phyloP scores from a whole-genome alignment of 2,797 vertebrate species.

The Pitangus sulphuratus region DNA sequence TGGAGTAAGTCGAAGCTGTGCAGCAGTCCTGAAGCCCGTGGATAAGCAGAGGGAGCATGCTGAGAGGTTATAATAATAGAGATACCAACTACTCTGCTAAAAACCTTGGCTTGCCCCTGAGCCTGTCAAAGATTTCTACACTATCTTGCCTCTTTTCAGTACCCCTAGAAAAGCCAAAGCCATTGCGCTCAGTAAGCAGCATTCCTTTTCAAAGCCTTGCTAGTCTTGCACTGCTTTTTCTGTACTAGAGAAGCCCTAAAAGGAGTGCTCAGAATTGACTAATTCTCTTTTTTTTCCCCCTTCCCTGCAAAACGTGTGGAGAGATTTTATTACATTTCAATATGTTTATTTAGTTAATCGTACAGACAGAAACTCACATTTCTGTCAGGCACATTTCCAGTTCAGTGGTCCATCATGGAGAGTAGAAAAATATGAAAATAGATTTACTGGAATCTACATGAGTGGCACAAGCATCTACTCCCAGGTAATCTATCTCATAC shows the following conservation, averaged over 20 bases:
- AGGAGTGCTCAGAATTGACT: not conserved
- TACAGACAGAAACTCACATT: not conserved
- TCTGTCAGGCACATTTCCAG: not conserved
- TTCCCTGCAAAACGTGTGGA: not conserved
- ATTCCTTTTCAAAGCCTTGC: not conserved
- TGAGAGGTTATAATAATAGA: not conserved
- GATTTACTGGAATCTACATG: not conserved
- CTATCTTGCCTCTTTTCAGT: not conserved
- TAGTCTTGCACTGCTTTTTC: not conserved
- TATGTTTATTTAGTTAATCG: not conserved
- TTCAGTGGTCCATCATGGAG: not conserved
- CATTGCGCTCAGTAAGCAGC: not conserved
- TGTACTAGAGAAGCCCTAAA: not conserved
- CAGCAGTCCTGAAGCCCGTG: not conserved
- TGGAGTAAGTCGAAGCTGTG: not conserved
- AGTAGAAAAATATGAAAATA: not conserved
- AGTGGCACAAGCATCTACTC: not conserved
- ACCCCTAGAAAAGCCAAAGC: not conserved
- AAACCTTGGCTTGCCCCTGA: not conserved
- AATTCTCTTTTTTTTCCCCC: not conserved
- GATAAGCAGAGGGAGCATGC: not conserved
- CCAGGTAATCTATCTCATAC: not conserved
- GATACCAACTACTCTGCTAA: not conserved
- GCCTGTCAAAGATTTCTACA: not conserved
- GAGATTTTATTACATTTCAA: not conserved